Evolutionary conservation across 2,797 vertebrate genomes (phyloP).

Genomic region (Oryzias sinensis): DNA sequence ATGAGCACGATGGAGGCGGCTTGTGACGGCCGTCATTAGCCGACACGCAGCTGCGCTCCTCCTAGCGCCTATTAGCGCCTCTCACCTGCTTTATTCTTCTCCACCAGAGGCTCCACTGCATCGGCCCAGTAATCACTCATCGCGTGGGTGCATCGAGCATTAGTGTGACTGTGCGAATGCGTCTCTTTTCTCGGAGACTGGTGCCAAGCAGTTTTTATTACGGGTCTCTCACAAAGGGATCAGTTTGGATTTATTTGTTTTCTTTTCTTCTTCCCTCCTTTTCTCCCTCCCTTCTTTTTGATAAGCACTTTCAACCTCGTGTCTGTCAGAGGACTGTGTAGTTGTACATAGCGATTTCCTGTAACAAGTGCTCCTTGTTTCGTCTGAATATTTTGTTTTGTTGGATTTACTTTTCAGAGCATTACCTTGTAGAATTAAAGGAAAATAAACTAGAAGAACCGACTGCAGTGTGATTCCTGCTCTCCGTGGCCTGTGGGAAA

Average conservation of each 20-base stretch:
- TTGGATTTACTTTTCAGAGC: constrained; percentile 73
- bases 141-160: constrained; percentile 8
- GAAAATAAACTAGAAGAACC: constrained; percentile 67
- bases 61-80: neutral
- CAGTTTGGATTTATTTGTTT: constrained; percentile 48
- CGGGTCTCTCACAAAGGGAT: constrained; percentile 70
- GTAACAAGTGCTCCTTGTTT: constrained; percentile 78
- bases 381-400: constrained; percentile 74
- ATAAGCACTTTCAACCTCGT: constrained; percentile 74
- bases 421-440: constrained; percentile 76
- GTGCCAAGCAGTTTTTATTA: constrained; percentile 72
- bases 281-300: constrained; percentile 35
- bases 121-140: constrained; percentile 50
- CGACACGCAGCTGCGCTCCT: constrained; percentile 18
- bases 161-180: constrained; percentile 4
- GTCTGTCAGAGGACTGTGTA: constrained; percentile 68
- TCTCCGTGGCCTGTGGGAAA: neutral
- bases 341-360: constrained; percentile 77
- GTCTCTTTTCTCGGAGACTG: constrained; percentile 53
- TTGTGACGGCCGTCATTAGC: constrained; percentile 5
- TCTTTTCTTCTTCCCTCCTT: constrained; percentile 10
- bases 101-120: constrained; percentile 44
- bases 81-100: neutral
- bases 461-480: constrained; percentile 15
- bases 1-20: constrained; percentile 9